Percentiles rank a stretch among this genome's conserved stretches.
Evolutionary conservation across 2,888 invertebrate species (phyloP).

Genomic region (Lomographa bimaculata): DNA sequence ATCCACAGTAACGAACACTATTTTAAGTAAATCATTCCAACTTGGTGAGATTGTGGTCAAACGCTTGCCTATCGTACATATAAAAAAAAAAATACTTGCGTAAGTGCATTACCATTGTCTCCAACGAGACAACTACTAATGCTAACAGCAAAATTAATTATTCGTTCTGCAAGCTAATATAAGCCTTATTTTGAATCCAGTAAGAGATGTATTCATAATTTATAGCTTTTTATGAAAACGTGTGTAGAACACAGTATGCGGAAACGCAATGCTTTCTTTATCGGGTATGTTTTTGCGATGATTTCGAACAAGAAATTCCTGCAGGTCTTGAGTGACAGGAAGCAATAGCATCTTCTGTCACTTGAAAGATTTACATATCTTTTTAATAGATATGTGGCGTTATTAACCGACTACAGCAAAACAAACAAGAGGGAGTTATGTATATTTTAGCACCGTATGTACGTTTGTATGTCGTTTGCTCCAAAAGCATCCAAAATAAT

Average conservation of each 20-base stretch:
- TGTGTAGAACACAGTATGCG: slow-evolving; percentile 48
- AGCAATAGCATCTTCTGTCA: neutral
- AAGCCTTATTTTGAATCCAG: slow-evolving; percentile 21
- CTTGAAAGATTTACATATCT: too few species aligned
- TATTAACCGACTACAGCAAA: too few species aligned
- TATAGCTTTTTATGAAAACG: slow-evolving; percentile 32
- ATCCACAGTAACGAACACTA: slow-evolving; percentile 3
- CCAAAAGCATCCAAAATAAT: too few species aligned
- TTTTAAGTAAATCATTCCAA: slow-evolving; percentile 15
- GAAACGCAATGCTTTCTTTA: slow-evolving; percentile 52
- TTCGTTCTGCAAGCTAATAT: slow-evolving; percentile 27
- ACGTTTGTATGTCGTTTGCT: too few species aligned
- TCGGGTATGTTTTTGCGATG: slow-evolving; percentile 41
- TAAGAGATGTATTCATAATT: slow-evolving; percentile 27
- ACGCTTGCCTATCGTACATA: too few species aligned
- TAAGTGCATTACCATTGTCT: slow-evolving; percentile 46
- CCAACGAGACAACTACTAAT: slow-evolving; percentile 35
- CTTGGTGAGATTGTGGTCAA: too few species aligned
- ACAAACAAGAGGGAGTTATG: too few species aligned
- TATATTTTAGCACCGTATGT: too few species aligned
- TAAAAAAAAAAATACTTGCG: slow-evolving; percentile 38
- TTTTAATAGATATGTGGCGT: too few species aligned
- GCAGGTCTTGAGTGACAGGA: slow-evolving; percentile 5
- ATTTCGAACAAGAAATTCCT: slow-evolving; percentile 16
- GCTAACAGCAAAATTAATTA: slow-evolving; percentile 37